phyloP scores from a whole-genome alignment of 2,888 invertebrate species.

The Acanthococcus lagerstroemiae region DNA sequence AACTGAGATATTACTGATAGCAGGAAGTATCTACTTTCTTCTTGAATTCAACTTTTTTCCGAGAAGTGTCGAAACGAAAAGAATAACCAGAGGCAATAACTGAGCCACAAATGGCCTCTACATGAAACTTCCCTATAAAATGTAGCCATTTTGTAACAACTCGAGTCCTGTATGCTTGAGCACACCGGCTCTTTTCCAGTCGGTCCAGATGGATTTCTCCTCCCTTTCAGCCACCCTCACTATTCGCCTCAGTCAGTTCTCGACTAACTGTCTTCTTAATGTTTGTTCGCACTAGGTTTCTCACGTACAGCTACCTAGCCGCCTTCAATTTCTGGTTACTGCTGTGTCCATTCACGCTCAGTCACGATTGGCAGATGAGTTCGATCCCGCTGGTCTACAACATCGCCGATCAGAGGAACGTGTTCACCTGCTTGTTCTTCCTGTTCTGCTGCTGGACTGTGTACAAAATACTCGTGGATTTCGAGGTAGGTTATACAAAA shows the following conservation, averaged over 20 bases:
- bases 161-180: too few relatives aligned
- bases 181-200: too few relatives aligned
- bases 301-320: conserved; percentile 72
- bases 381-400: conserved; percentile 68
- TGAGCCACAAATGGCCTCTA: too few relatives aligned
- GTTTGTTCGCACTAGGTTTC: conserved; percentile 48
- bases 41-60: too few relatives aligned
- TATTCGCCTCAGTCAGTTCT: not conserved
- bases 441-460: conserved; percentile 48
- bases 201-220: too few relatives aligned
- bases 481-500: conserved; percentile 51
- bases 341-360: conserved; percentile 64
- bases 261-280: not conserved
- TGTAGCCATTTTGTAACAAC: too few relatives aligned
- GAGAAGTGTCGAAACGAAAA: too few relatives aligned
- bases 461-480: conserved; percentile 53
- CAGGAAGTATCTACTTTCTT: too few relatives aligned
- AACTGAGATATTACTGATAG: too few relatives aligned
- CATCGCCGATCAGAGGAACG: conserved; percentile 59
- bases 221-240: not conserved
- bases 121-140: too few relatives aligned
- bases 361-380: conserved; percentile 86
- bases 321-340: conserved; percentile 75
- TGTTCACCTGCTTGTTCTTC: conserved; percentile 58
- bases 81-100: too few relatives aligned